Evolutionary conservation across 2,888 invertebrate species (phyloP).

Genomic region (Drosophila merina): DNA sequence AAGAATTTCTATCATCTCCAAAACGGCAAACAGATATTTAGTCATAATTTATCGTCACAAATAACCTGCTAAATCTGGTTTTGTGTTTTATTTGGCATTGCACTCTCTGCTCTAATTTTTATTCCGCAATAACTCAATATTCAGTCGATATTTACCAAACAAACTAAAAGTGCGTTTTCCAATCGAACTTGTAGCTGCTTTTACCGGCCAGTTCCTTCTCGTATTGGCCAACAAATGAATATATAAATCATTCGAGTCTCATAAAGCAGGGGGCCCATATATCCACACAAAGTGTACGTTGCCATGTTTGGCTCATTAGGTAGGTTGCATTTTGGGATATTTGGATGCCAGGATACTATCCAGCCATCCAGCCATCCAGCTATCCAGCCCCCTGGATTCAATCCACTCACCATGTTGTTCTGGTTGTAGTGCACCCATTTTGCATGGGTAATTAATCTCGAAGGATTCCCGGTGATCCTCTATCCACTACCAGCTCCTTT

Average conservation of each 20-base stretch:
- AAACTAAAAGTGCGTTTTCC: background rate
- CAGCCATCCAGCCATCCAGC: background rate
- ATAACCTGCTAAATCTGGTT: background rate
- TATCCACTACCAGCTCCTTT: background rate
- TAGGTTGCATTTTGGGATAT: conserved; percentile 34
- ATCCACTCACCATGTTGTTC: conserved; percentile 5
- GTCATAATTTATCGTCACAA: background rate
- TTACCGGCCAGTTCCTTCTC: background rate
- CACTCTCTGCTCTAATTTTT: background rate
- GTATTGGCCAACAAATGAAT: conserved; percentile 19
- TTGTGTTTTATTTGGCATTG: background rate
- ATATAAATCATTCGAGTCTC: conserved; percentile 30
- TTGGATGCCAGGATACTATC: conserved; percentile 5
- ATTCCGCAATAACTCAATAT: background rate
- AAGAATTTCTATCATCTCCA: background rate
- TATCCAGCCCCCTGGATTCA: conserved; percentile 2
- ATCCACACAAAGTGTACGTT: conserved; percentile 29
- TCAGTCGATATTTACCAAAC: background rate
- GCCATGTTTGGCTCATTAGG: conserved; percentile 55
- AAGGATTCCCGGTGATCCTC: conserved; percentile 21
- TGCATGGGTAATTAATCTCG: conserved; percentile 76
- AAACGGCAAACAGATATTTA: no score
- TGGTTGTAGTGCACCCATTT: conserved; percentile 43
- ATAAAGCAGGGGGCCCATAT: conserved; percentile 12
- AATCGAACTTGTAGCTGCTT: background rate